These are phyloP conservation scores for Calliopum simillimum DNA, from an alignment of 2,888 invertebrate genomes.

Conservation along the genomic window DNA sequence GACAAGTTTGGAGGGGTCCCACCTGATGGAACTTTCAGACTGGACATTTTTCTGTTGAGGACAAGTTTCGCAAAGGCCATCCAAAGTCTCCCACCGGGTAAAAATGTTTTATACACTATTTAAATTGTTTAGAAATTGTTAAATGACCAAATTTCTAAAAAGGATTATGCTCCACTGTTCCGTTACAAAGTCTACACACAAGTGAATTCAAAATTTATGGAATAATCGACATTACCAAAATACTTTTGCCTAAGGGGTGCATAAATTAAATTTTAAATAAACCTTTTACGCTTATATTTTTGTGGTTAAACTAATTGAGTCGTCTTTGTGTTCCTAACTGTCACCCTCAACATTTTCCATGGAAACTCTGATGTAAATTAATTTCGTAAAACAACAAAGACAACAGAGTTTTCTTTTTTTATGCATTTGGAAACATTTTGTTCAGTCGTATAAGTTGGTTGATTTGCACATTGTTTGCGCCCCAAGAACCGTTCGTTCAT, in stretches of 20 bases:
- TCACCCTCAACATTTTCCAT: conserved; percentile 15
- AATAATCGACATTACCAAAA: neutral
- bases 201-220: no score
- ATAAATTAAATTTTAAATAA: conserved; percentile 66
- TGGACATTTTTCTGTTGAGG: no score
- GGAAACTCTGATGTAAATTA: conserved; percentile 47
- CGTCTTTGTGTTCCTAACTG: conserved; percentile 48
- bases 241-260: conserved; percentile 61
- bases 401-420: conserved; percentile 37
- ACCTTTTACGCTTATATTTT: conserved; percentile 60
- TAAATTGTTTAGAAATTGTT: no score
- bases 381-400: conserved; percentile 56
- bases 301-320: conserved; percentile 68
- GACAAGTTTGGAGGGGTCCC: no score
- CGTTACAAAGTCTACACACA: no score
- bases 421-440: conserved; percentile 33
- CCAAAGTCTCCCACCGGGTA: no score
- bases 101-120: no score
- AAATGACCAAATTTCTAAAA: no score
- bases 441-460: conserved; percentile 30
- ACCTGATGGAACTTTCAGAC: no score
- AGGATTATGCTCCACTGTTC: no score
- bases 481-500: conserved; percentile 1
- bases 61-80: no score
- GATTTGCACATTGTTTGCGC: conserved; percentile 42